Evolutionary conservation across 92 coral and sea anemone genomes (phyloP), one percentile per base, ranked within the genome.

Genomic region (Bergia puertoricense): DNA sequence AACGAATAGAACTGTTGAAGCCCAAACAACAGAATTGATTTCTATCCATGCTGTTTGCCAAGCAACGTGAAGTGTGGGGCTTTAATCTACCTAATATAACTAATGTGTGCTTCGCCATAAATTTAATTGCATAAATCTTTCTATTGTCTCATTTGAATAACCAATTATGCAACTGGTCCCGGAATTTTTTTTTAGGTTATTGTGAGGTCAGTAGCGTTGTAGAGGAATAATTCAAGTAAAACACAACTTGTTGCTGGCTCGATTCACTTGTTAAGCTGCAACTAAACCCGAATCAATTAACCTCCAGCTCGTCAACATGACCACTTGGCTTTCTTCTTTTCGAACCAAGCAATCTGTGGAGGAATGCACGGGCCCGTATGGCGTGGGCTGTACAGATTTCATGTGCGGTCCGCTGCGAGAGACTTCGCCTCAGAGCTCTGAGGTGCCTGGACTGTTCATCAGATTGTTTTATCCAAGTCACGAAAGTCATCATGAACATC

Each of bases 351-450:
- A 82, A 18, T 78, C 83, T 5, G 68, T 93, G 18, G 93, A 91
- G 16, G 93, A 91, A n/a, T 89, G 91, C 72, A 89, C 95, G 0
- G 99, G 99, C 4, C 95, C 88, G 13, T 95, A 89, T 66, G 65
- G 93, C 7, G 98, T 96, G 5, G 96, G 99, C 1, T 96, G 98
- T 76, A 85, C 89, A 0, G 99, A 96, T 83, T 91, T 88, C n/a
- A 96, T 96, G 99, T 93, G 98, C 67, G 92, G 92, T 2, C 42
- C 86, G 3, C 44, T 76, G 22, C n/a, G 8, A 37, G 87, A 90
- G 23, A 89, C 85, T 2, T 42, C 77, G 2, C 57, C 69, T 13
- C 85, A 62, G 56, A 67, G 8, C n/a, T 22, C 45, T 3, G 79
- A 75, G 4, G 37, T 10, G 10, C 78, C 67, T 42, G 96, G 99